These are phyloP conservation scores for Venturia canescens DNA, from an alignment of 1,140 invertebrate genomes.

Conservation along the genomic window DNA sequence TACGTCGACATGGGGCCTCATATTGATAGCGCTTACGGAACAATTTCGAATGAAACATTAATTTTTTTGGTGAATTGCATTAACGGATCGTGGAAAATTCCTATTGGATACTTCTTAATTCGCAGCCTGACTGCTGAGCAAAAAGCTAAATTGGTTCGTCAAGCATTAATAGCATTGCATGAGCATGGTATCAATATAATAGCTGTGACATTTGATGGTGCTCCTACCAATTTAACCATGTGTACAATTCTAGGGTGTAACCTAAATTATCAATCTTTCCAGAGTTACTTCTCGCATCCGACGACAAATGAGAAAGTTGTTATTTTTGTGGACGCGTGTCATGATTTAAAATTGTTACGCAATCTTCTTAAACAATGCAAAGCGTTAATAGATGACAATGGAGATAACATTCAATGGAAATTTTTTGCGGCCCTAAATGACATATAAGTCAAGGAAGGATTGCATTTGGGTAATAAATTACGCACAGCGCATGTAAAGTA, in stretches of 20 bases:
- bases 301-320: slow-evolving; percentile 45
- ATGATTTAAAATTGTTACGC: slow-evolving; percentile 65
- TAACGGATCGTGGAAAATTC: slow-evolving; percentile 66
- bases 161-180: slow-evolving; percentile 55
- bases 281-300: slow-evolving; percentile 44
- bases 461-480: slow-evolving; percentile 63
- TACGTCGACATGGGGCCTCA: slow-evolving; percentile 54
- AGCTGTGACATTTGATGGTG: slow-evolving; percentile 48
- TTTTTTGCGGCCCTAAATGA: slow-evolving; percentile 58
- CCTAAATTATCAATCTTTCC: slow-evolving; percentile 23
- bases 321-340: slow-evolving; percentile 60
- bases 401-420: slow-evolving; percentile 57
- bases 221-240: slow-evolving; percentile 38
- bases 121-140: slow-evolving; percentile 49
- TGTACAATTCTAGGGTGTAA: slow-evolving; percentile 42
- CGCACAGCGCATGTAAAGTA: slow-evolving; percentile 61
- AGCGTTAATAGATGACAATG: slow-evolving; percentile 41
- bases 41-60: slow-evolving; percentile 61
- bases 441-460: slow-evolving; percentile 57
- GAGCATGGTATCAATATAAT: slow-evolving; percentile 55
- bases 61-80: slow-evolving; percentile 63
- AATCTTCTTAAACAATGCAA: slow-evolving; percentile 53
- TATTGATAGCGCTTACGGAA: slow-evolving; percentile 49
- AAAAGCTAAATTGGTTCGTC: slow-evolving; percentile 57
- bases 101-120: slow-evolving; percentile 69